Conservation (phyloP, 2,113 vertebrate genomes). For the Peucedramus taeniatus region DNA sequence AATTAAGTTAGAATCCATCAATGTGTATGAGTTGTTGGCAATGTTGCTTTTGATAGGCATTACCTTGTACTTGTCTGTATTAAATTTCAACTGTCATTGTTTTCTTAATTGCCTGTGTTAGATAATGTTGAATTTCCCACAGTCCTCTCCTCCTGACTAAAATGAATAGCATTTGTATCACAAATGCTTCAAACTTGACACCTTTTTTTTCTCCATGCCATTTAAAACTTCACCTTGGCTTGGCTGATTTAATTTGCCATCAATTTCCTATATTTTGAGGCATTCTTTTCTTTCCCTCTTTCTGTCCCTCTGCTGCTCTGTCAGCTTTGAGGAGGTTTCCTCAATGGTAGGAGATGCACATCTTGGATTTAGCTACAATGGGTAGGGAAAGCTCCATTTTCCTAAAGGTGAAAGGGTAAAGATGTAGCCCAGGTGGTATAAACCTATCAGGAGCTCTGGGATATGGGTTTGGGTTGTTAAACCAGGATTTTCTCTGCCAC, state of each 20-base stretch:
- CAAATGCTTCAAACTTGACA: conserved; percentile 63
- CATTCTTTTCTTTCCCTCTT: not conserved
- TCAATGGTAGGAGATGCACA: fast-evolving
- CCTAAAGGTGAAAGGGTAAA: not conserved
- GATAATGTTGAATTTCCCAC: conserved; percentile 62
- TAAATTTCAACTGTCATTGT: conserved; percentile 71
- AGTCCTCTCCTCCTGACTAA: conserved; percentile 51
- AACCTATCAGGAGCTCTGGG: not conserved
- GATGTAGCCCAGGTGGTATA: not conserved
- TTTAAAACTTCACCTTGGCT: conserved; percentile 48
- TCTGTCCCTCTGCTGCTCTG: not conserved
- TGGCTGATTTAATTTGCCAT: conserved; percentile 42
- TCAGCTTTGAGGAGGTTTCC: not conserved
- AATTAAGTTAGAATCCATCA: conserved; percentile 62
- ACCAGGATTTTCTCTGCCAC: not conserved
- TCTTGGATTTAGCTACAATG: not conserved
- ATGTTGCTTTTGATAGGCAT: conserved; percentile 61
- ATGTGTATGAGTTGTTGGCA: conserved; percentile 55
- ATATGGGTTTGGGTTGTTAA: not conserved
- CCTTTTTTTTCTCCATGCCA: conserved; percentile 45
- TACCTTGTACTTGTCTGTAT: conserved; percentile 63
- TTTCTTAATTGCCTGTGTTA: conserved; percentile 69
- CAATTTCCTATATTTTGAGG: conserved; percentile 8
- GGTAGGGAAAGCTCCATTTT: not conserved
- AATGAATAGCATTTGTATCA: conserved; percentile 64